phyloP scores from a whole-genome alignment of 1,140 invertebrate species.

The Drosophila punjabiensis region DNA sequence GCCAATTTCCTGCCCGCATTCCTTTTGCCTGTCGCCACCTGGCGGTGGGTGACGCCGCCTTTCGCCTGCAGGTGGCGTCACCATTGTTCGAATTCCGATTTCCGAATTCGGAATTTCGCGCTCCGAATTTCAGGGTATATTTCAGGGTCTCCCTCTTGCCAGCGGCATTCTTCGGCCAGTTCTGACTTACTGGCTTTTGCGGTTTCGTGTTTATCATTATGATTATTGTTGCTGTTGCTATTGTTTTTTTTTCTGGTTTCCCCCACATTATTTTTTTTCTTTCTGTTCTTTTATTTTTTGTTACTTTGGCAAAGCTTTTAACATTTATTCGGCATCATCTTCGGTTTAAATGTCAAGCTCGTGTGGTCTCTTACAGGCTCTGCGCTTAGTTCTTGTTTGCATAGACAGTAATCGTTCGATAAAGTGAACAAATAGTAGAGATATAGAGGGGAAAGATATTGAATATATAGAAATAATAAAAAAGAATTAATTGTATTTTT shows the following conservation, averaged over 20 bases:
- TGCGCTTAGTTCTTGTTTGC: conserved; percentile 22
- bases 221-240: conserved; percentile 64
- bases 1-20: conserved; percentile 13
- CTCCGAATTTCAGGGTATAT: conserved; percentile 23
- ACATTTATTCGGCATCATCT: conserved; percentile 66
- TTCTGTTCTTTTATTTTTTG: conserved; percentile 17
- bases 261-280: conserved; percentile 6
- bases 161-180: conserved; percentile 33
- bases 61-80: conserved; percentile 10
- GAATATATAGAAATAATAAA: neutral
- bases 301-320: conserved; percentile 60
- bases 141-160: conserved; percentile 20
- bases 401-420: neutral
- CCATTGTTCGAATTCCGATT: neutral
- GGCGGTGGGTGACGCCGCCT: neutral
- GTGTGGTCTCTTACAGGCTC: conserved; percentile 46
- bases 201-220: conserved; percentile 64
- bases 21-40: conserved; percentile 17
- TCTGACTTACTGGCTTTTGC: conserved; percentile 59
- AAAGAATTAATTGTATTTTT: neutral
- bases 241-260: conserved; percentile 49
- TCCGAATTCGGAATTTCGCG: neutral
- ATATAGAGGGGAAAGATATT: neutral
- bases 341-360: conserved; percentile 76
- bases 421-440: neutral